Base-by-base conservation (phyloP, 2,113 vertebrate species). In the Sceloporus undulatus region DNA sequence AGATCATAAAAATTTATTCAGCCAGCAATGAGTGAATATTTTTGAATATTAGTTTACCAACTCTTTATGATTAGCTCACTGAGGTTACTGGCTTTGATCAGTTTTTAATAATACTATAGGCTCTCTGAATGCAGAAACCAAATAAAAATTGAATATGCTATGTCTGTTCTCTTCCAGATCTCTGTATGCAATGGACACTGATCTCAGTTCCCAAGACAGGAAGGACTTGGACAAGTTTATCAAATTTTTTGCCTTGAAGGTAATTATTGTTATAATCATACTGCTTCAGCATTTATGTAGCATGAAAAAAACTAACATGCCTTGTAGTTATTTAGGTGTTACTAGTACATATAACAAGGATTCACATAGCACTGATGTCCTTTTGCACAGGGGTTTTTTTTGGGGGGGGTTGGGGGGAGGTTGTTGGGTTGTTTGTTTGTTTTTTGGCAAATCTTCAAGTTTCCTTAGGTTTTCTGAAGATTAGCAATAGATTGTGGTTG, bases 161-260 rank as follows among this genome's bases (percentile, higher is more conserved):
- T 0, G 3, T 23, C 56, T 95, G 34, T 73, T 94, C 0, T 92
- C 7, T 95, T 97, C 93, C 84, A 97, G 98, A 97, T 97, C 95
- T 94, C 65, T 89, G 92, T 96, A 95, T 97, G 97, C 97, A 95
- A 99, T 99, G 99, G 99, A 99, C 94, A 97, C 98, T 96, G 98
- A 99, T 96, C 97, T 99, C 96, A 99, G 96, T 96, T 98, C 97
- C 93, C 99, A 99, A 94, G 99, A 99, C 97, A 98, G 98, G 94
- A 99, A 99, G 96, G 99, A 99, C 96, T 95, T 99, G 97, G 99
- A 99, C 97, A 99, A 99, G 94, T 99, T 99, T 94, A 99, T 99
- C 90, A 99, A 99, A 94, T 99, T 99, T 96, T 99, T 99, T 96
- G 98, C 99, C 87, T 96, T 99, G 91, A 99, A 99, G 98, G 99